Evolutionary conservation across 2,888 invertebrate genomes (phyloP).

Genomic region (Seira ritae): DNA sequence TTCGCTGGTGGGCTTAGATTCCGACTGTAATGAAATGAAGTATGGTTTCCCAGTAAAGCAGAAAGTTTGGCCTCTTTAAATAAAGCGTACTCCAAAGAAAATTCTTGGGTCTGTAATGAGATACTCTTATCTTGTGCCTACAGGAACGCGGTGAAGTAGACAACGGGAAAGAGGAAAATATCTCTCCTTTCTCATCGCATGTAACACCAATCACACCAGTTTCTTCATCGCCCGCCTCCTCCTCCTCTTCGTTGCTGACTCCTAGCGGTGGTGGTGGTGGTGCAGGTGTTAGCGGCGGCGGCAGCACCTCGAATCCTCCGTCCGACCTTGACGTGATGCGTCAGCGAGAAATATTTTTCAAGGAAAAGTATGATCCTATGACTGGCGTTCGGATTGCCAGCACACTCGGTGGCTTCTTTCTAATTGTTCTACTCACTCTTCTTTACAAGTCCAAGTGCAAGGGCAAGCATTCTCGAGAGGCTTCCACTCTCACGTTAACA

Average conservation of each 20-base stretch:
- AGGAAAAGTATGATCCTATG: constrained; percentile 95
- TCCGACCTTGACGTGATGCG: constrained; percentile 32
- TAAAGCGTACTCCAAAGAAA: no score
- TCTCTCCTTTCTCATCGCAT: not conserved
- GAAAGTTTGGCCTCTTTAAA: no score
- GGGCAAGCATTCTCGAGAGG: constrained; percentile 69
- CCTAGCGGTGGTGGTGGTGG: not conserved
- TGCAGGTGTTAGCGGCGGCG: not conserved
- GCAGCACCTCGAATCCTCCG: not conserved
- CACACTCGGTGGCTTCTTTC: constrained; percentile 93
- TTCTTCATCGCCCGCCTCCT: not conserved
- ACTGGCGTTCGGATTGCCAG: constrained; percentile 94
- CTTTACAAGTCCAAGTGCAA: constrained; percentile 90
- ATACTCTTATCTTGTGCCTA: not conserved
- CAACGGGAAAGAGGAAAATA: not conserved
- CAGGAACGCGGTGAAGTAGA: constrained; percentile 39
- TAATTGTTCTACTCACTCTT: constrained; percentile 92
- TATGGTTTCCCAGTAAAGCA: no score
- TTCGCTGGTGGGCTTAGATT: no score
- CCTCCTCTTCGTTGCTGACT: not conserved
- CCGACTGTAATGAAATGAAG: no score
- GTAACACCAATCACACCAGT: not conserved
- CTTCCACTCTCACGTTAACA: constrained; percentile 27
- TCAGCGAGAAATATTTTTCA: constrained; percentile 87
- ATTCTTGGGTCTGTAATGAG: no score